Evolutionary conservation across 2,113 vertebrate species (phyloP).

Genomic region (Python bivittatus): DNA sequence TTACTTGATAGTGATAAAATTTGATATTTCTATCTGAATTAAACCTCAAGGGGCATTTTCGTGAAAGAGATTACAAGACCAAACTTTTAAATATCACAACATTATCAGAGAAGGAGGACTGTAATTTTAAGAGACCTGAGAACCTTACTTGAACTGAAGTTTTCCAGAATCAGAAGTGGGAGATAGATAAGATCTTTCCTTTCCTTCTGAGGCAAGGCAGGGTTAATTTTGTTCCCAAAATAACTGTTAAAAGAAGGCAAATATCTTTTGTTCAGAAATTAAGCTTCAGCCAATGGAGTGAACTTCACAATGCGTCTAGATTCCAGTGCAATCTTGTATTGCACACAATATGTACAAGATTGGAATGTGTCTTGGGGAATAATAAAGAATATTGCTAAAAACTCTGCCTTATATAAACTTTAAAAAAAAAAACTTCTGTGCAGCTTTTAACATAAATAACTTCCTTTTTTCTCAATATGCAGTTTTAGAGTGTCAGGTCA

Average conservation of each 20-base stretch:
- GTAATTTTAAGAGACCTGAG: conserved; percentile 60
- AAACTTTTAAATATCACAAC: conserved; percentile 63
- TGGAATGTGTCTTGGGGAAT: not conserved
- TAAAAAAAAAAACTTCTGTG: not conserved
- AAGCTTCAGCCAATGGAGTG: not conserved
- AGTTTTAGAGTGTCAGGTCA: not conserved
- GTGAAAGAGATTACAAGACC: conserved; percentile 71
- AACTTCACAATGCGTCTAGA: not conserved
- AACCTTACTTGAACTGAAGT: conserved; percentile 66
- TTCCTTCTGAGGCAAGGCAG: conserved; percentile 53
- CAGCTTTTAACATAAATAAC: not conserved
- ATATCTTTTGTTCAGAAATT: conserved; percentile 24
- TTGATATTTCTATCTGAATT: conserved; percentile 72
- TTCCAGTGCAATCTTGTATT: not conserved
- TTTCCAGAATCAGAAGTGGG: conserved; percentile 63
- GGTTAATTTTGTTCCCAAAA: conserved; percentile 62
- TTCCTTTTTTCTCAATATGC: not conserved
- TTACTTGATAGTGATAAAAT: conserved; percentile 66
- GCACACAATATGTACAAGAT: not conserved
- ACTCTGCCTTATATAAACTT: not conserved
- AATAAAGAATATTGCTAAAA: not conserved
- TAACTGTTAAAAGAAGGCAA: conserved; percentile 23
- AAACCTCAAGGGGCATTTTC: conserved; percentile 63
- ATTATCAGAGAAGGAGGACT: conserved; percentile 58
- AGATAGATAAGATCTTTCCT: conserved; percentile 60